Percentiles rank a stretch among this genome's conserved stretches.
phyloP scores from a whole-genome alignment of 2,797 vertebrate genomes.

The Numenius phaeopus region DNA sequence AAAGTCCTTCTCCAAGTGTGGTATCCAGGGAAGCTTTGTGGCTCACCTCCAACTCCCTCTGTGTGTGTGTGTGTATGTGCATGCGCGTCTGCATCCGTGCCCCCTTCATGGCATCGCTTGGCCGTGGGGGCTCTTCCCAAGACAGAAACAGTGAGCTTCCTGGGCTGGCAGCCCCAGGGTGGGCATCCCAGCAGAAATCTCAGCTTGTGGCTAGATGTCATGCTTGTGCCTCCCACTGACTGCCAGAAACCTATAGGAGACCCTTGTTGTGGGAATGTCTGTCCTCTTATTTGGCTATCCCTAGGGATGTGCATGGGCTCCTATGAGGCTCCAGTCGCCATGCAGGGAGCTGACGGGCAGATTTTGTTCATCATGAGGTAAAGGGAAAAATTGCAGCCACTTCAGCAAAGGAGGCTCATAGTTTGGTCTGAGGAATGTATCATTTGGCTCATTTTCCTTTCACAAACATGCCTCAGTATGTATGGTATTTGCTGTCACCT shows the following conservation, averaged over 20 bases:
- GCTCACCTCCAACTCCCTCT: not conserved
- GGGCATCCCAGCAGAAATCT: not conserved
- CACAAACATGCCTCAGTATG: not conserved
- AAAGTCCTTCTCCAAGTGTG: rapidly evolving
- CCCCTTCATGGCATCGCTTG: not conserved
- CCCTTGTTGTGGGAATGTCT: not conserved
- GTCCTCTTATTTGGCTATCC: not conserved
- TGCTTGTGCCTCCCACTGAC: not conserved
- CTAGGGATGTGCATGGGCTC: not conserved
- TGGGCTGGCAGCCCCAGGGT: not conserved
- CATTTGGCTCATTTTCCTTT: not conserved
- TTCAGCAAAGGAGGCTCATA: not conserved
- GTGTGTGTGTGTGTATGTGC: too few species aligned
- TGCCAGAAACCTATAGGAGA: not conserved
- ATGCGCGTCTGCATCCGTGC: too few species aligned
- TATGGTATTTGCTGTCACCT: not conserved
- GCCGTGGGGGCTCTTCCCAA: not conserved
- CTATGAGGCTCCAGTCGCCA: not conserved
- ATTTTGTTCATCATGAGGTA: not conserved
- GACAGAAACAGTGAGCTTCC: not conserved
- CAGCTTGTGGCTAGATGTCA: not conserved
- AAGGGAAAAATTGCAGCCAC: not conserved
- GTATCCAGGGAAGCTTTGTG: not conserved
- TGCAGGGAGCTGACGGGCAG: not conserved
- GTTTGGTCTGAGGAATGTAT: not conserved